Conservation (phyloP, 2,797 vertebrate genomes). For the Capromys pilorides region DNA sequence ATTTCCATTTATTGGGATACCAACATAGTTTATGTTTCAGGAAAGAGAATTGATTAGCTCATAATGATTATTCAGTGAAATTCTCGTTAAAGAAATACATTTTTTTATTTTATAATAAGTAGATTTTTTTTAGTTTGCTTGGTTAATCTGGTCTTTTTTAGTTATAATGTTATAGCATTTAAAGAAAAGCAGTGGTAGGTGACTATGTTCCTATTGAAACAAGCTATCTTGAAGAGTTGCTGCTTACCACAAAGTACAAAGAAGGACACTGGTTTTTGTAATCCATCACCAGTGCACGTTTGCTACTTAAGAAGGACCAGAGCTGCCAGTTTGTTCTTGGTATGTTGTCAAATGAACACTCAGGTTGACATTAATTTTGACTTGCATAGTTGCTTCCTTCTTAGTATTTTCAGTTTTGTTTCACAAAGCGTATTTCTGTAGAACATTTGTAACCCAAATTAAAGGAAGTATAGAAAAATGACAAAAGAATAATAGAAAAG, state of each 20-base stretch:
- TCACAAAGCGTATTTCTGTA: background rate
- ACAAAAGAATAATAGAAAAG: background rate
- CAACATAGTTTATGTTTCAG: background rate
- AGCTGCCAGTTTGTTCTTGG: background rate
- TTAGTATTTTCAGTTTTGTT: background rate
- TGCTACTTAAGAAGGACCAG: background rate
- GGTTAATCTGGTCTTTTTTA: background rate
- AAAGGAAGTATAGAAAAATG: background rate
- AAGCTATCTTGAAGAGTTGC: background rate
- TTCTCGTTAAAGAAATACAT: background rate
- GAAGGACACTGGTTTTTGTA: background rate
- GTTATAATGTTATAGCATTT: background rate
- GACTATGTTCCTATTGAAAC: background rate
- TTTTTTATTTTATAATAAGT: constrained; percentile 45
- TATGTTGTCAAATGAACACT: background rate
- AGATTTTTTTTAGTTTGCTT: background rate
- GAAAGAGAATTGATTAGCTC: constrained; percentile 51
- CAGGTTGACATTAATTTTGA: background rate
- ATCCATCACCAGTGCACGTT: background rate
- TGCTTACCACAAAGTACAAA: background rate
- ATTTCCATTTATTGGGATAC: constrained; percentile 53
- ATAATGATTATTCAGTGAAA: constrained; percentile 51
- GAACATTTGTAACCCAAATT: background rate
- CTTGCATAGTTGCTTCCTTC: background rate
- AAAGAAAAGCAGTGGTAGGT: background rate